These are phyloP conservation scores for Hycleus phaleratus DNA, from an alignment of 1,140 invertebrate species.

Conservation along the genomic window DNA sequence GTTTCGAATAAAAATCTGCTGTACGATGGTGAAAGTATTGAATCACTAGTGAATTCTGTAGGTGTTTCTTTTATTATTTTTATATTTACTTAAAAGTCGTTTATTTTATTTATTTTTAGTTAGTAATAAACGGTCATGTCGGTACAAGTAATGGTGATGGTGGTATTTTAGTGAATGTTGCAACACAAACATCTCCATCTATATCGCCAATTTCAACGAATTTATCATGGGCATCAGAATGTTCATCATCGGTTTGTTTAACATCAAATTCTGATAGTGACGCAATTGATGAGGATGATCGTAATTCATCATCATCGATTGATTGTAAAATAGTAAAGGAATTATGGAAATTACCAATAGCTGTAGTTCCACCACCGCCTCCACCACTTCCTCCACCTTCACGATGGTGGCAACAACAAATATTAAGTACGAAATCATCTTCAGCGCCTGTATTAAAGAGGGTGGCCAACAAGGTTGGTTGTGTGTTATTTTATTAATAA, in stretches of 20 bases:
- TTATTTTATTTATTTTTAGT: too few species aligned
- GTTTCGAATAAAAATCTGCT: slow-evolving; percentile 4
- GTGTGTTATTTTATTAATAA: too few species aligned
- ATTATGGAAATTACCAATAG: neutral
- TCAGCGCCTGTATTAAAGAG: slow-evolving; percentile 33
- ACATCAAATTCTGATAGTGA: slow-evolving; percentile 22
- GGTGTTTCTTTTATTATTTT: neutral
- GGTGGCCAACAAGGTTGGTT: slow-evolving; percentile 21
- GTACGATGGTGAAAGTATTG: slow-evolving; percentile 4
- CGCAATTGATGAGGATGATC: slow-evolving; percentile 14
- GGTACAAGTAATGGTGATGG: too few species aligned
- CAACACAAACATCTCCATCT: slow-evolving; percentile 32
- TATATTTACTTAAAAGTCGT: too few species aligned
- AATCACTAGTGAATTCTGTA: slow-evolving; percentile 7
- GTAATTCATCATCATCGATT: slow-evolving; percentile 5
- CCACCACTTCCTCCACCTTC: too few species aligned
- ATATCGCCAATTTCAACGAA: slow-evolving; percentile 32
- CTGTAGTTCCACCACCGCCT: too few species aligned
- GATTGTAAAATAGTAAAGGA: slow-evolving; percentile 1
- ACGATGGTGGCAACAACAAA: slow-evolving; percentile 1
- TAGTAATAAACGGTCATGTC: too few species aligned
- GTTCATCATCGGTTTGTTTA: slow-evolving; percentile 30
- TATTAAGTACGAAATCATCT: slow-evolving; percentile 24
- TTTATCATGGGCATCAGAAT: slow-evolving; percentile 33
- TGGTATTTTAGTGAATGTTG: slow-evolving; percentile 2